Evolutionary conservation across 2,888 invertebrate genomes (phyloP).

Genomic region (Cataglyphis altisquamis): DNA sequence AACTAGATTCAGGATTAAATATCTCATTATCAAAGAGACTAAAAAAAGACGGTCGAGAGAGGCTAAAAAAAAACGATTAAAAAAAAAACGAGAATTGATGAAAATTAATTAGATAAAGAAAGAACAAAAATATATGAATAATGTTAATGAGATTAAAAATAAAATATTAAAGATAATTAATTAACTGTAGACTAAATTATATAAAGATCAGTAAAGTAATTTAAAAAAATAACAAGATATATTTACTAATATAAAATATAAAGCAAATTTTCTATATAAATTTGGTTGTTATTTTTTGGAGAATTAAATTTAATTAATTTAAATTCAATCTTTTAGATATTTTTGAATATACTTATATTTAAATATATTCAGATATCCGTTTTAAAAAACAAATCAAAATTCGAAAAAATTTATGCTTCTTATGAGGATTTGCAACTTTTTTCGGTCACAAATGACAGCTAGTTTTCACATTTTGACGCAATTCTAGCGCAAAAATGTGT

Average conservation of each 20-base stretch:
- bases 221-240: not conserved
- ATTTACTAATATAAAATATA: not conserved
- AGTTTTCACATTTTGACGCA: conserved; percentile 64
- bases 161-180: not conserved
- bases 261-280: not conserved
- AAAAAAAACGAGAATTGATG: not conserved
- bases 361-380: not conserved
- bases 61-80: no score
- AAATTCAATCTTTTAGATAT: not conserved
- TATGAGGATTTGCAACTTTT: not conserved
- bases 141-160: not conserved
- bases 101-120: not conserved
- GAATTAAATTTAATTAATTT: not conserved
- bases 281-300: not conserved
- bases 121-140: not conserved
- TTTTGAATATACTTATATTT: not conserved
- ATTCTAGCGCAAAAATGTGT: conserved; percentile 55
- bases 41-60: not conserved
- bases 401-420: not conserved
- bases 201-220: not conserved
- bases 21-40: not conserved
- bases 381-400: not conserved
- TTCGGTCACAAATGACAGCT: conserved; percentile 33
- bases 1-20: not conserved
- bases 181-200: not conserved